phyloP scores from a whole-genome alignment of 2,113 vertebrate species.

The Shinisaurus crocodilurus region DNA sequence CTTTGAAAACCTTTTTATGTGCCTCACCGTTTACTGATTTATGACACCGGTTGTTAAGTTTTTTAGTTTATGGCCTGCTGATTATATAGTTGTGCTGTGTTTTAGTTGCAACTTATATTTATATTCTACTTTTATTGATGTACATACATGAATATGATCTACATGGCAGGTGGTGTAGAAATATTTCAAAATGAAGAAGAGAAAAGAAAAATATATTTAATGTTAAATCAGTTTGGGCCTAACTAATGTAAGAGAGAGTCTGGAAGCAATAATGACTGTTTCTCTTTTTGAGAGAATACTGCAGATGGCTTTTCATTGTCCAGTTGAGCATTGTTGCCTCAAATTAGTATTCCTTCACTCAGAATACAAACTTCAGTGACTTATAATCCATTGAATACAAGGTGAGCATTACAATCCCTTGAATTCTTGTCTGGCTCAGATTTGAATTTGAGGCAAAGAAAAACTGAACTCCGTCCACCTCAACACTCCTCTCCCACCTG shows the following conservation, averaged over 20 bases:
- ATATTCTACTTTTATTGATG: no score
- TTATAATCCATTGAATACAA: background rate
- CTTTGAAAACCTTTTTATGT: no score
- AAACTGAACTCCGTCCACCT: background rate
- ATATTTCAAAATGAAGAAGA: no score
- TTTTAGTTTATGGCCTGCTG: no score
- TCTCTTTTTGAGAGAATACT: background rate
- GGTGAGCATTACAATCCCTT: background rate
- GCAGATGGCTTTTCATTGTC: background rate
- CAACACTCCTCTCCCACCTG: no score
- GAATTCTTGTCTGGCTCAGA: background rate
- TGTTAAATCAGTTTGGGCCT: background rate
- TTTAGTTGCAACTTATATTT: no score
- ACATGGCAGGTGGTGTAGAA: no score
- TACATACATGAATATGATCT: no score
- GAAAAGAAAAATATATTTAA: background rate
- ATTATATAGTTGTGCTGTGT: no score
- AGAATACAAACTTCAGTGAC: background rate
- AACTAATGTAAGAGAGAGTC: background rate
- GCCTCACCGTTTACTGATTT: no score
- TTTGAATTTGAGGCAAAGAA: background rate
- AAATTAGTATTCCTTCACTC: no score
- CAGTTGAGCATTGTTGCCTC: background rate
- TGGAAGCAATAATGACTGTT: background rate
- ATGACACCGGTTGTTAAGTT: no score